Base-by-base conservation (phyloP, 2,797 vertebrate species). In the Meda fulgida region DNA sequence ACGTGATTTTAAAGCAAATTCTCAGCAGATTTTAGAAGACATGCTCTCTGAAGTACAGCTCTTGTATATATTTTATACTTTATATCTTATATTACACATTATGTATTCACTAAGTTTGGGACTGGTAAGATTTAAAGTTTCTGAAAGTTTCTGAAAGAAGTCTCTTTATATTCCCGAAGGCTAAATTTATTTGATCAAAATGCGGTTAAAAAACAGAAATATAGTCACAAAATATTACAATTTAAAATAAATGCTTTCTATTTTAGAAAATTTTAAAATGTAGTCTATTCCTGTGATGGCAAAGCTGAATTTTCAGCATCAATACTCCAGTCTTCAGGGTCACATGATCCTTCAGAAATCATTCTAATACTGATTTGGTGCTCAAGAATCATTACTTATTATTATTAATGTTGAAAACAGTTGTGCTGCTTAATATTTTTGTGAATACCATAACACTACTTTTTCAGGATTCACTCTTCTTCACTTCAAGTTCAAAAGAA, bases 1-100 rank as follows among this genome's bases (percentile, higher is more conserved):
- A 78, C 5, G 78, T 18, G 7, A 51, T 51, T 40, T 60, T 69
- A n/a, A 84, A 84, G 36, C 18, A 16, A 16, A 76, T 21, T 76
- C 70, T 29, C 80, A 38, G 5, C n/a, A 55, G 72, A 77, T 53
- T 84, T 38, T 29, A 76, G 9, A 51, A 69, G 21, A 80, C 14
- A n/a, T 53, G 63, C 7, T 53, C 7, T 8, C 43, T 67, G n/a
- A 18, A 7, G 26, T 55, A 19, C 18, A 16, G 48, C 10, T 14
- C n/a, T 60, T 60, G 13, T 60, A 55, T 51, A 51, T 51, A 55
- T 55, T 55, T 55, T 55, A 51, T 48, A 48, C 14, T 48, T 18
- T 51, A 53, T 53, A 21, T 21, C 18, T 51, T 51, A 18, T 53
- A 23, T n/a, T n/a, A n/a, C 3, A n/a, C 23, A n/a, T 58, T n/a